Percentiles rank a stretch among this genome's conserved stretches.
Conservation (phyloP, 1,140 invertebrate genomes). For the Idris sp. region DNA sequence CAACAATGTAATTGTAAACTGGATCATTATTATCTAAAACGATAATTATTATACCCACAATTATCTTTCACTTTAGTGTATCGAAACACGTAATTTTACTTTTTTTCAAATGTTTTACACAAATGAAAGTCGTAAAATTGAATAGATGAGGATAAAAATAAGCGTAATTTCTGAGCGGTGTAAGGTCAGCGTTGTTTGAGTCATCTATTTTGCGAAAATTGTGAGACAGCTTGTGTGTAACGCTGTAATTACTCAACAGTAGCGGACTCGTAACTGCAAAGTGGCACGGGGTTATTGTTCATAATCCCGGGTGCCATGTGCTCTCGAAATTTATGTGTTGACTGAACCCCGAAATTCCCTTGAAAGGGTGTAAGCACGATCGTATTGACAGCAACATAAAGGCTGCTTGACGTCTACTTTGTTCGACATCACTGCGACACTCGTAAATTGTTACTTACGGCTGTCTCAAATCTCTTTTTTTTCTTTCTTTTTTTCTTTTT, state of each 20-base stretch:
- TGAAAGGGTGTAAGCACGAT: constrained; percentile 52
- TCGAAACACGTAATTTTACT: no score
- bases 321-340: constrained; percentile 68
- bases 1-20: no score
- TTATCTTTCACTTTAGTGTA: background rate
- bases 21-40: no score
- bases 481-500: constrained; percentile 17
- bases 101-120: no score
- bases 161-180: constrained; percentile 22
- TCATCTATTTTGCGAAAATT: constrained; percentile 50
- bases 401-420: constrained; percentile 32
- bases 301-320: constrained; percentile 69
- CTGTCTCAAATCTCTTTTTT: constrained; percentile 1
- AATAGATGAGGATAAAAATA: constrained; percentile 29
- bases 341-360: constrained; percentile 60
- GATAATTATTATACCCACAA: no score
- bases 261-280: constrained; percentile 53
- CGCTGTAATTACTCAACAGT: constrained; percentile 58
- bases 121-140: constrained; percentile 33
- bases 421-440: constrained; percentile 19
- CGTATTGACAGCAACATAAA: constrained; percentile 59
- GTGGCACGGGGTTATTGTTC: constrained; percentile 67
- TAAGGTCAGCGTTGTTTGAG: constrained; percentile 42
- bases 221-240: constrained; percentile 35
- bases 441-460: constrained; percentile 46